These are phyloP conservation scores for Salvelinus sp. DNA, from an alignment of 2,113 vertebrate genomes.

Conservation along the genomic window DNA sequence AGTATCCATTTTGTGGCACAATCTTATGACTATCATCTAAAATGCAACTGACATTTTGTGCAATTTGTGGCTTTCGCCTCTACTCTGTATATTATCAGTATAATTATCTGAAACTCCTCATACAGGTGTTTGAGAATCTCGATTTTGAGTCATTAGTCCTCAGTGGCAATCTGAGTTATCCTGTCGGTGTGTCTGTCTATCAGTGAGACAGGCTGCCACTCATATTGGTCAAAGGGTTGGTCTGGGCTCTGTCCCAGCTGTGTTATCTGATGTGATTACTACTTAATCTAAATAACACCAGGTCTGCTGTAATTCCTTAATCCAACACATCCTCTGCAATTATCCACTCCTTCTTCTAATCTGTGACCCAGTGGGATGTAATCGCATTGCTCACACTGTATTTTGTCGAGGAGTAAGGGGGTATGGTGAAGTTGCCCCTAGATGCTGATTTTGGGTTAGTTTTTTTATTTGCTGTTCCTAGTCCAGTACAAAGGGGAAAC, in stretches of 20 bases:
- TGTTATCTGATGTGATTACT: slow-evolving; percentile 39
- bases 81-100: not conserved
- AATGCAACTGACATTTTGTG: not conserved
- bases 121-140: too few species aligned
- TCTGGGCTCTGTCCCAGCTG: not conserved
- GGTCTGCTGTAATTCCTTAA: slow-evolving; percentile 45
- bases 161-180: slow-evolving; percentile 23
- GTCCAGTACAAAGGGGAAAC: too few species aligned
- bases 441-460: too few species aligned
- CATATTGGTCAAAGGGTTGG: slow-evolving; percentile 12
- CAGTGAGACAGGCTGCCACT: slow-evolving; percentile 12
- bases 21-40: not conserved
- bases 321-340: slow-evolving; percentile 47
- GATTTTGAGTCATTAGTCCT: too few species aligned
- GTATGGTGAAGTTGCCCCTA: too few species aligned
- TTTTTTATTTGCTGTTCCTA: too few species aligned
- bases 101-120: not conserved
- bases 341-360: slow-evolving; percentile 19
- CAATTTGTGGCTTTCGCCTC: not conserved
- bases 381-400: slow-evolving; percentile 10
- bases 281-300: slow-evolving; percentile 47
- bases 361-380: not conserved
- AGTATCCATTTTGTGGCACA: not conserved
- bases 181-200: slow-evolving; percentile 6
- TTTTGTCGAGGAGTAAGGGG: not conserved